phyloP scores from a whole-genome alignment of 1,140 invertebrate species.

The Pomacea maculata region DNA sequence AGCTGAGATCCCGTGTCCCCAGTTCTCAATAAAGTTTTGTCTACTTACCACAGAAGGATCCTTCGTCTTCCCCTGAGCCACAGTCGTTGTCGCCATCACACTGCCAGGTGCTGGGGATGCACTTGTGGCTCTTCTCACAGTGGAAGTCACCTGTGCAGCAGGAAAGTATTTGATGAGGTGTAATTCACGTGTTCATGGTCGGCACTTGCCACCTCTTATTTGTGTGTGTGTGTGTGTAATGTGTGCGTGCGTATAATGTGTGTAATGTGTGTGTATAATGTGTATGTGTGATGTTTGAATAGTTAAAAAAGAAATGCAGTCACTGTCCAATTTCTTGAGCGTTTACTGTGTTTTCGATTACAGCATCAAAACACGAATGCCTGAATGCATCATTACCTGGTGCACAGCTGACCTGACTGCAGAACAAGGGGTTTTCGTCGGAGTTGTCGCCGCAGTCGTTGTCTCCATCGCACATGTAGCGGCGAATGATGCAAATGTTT shows the following conservation, averaged over 20 bases:
- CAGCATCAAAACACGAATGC: too few species aligned
- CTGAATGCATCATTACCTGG: conserved; percentile 29
- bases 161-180: too few species aligned
- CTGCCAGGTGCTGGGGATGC: conserved; percentile 90
- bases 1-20: too few species aligned
- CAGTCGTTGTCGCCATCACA: conserved; percentile 95
- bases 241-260: background rate
- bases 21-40: too few species aligned
- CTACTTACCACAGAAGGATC: conserved; percentile 40
- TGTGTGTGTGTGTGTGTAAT: background rate
- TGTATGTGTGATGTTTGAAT: too few species aligned
- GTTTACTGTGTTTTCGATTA: too few species aligned
- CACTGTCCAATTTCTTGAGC: too few species aligned
- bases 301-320: too few species aligned
- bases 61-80: conserved; percentile 79
- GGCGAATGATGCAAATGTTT: conserved; percentile 52
- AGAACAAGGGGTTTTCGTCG: conserved; percentile 94
- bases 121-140: conserved; percentile 90
- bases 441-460: conserved; percentile 93
- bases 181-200: too few species aligned
- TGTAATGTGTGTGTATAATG: background rate
- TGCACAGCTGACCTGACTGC: conserved; percentile 70
- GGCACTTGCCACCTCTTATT: background rate
- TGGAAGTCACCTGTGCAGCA: conserved; percentile 84
- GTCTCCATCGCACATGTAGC: conserved; percentile 70